phyloP scores from a whole-genome alignment of 1,140 invertebrate species.

The Drosophila sturtevanti region DNA sequence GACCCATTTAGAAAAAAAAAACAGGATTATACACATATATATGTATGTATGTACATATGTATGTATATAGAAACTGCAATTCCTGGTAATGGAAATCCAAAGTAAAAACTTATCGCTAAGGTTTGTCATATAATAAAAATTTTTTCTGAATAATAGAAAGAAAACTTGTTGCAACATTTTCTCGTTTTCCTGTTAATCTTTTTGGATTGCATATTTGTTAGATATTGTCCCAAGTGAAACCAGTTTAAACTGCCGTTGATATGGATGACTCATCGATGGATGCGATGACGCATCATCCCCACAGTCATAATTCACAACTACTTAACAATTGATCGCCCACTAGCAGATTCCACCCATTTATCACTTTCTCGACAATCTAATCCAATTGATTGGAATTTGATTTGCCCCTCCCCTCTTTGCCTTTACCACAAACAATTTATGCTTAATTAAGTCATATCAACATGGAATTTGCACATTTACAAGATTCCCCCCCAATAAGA shows the following conservation, averaged over 20 bases:
- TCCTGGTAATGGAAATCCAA: background rate
- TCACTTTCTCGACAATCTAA: conserved; percentile 39
- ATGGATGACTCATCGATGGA: conserved; percentile 24
- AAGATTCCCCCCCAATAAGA: conserved; percentile 28
- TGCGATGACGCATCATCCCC: conserved; percentile 44
- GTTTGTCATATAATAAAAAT: background rate
- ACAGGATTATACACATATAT: background rate
- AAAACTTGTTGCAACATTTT: background rate
- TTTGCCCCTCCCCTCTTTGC: conserved; percentile 10
- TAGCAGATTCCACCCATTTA: background rate
- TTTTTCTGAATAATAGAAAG: background rate
- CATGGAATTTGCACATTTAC: conserved; percentile 42
- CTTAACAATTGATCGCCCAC: background rate
- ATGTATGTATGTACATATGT: background rate
- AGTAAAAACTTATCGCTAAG: background rate
- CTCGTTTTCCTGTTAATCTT: background rate
- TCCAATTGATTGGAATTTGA: conserved; percentile 41
- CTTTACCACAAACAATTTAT: conserved; percentile 55
- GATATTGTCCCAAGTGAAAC: conserved; percentile 42
- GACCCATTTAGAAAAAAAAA: conserved; percentile 68
- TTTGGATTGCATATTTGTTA: conserved; percentile 27
- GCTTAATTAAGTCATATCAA: conserved; percentile 66
- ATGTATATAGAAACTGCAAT: background rate
- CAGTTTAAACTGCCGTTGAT: conserved; percentile 44
- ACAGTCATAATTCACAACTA: conserved; percentile 14